Evolutionary conservation across 2,888 invertebrate species (phyloP), one percentile per base, ranked within the genome.

Genomic region (Thumatha senex): DNA sequence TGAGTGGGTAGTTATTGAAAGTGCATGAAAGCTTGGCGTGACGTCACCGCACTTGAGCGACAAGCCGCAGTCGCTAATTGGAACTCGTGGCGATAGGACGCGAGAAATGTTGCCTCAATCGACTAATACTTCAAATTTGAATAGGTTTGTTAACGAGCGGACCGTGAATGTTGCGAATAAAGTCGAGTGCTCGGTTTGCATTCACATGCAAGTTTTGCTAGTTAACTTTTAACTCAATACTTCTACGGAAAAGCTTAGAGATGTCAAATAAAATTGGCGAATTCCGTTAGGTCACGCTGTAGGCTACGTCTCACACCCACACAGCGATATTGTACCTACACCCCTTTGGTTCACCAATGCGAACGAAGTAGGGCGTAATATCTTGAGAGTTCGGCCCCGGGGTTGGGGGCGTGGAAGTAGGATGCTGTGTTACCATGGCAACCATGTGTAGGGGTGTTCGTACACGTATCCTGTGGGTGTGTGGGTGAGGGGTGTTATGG

Each of bases 391-490:
- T 84, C 86, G 85, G 84, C 88, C 89, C 89, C 84, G 82, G 89
- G 88, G 88, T 91, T 86, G 93, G 84, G 89, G 92, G 92, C 86
- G 91, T 89, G 90, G 92, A 88, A 91, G 88, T 87, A 89, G 93
- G 93, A 90, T 91, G 92, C 92, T 92, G 93, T 91, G 93, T 93
- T 85, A 90, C 91, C 84, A 92, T 92, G 92, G 89, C 90, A 81
- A 93, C 93, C 83, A 80, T 77, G 82, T 86, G 83, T 86, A 85
- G 89, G 89, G 86, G 84, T 76, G 82, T 76, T 69, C 61, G 75
- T 78, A 76, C 78, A 80, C 82, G 82, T 80, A 83, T 72, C 64
- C 68, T 60, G 67, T 58, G 56, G 59, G 64, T 72, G 84, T 79
- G 81, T 81, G 83, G 64, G 86, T 76, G 76, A 57, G 66, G 74